A percentile compares a stretch with the other conserved stretches of the same genome.
These are phyloP conservation scores for Nyctibius grandis DNA, from an alignment of 2,797 vertebrate genomes.

Conservation along the genomic window DNA sequence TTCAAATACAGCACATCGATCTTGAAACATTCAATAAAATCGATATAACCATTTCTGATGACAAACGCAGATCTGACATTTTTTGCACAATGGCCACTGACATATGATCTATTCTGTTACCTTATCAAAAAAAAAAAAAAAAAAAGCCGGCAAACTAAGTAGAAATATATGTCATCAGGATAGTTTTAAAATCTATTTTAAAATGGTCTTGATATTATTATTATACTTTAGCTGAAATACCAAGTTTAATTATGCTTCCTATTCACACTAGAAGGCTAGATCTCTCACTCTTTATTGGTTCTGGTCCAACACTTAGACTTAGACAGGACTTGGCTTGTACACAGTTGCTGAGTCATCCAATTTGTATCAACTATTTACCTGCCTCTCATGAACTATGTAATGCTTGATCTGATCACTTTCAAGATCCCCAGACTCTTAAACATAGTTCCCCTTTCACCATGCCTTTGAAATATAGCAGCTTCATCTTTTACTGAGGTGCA, in stretches of 20 bases:
- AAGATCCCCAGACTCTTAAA: neutral
- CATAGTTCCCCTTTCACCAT: neutral
- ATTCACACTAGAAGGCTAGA: neutral
- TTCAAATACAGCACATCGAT: neutral
- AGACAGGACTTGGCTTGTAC: neutral
- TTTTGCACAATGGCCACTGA: neutral
- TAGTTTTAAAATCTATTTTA: neutral
- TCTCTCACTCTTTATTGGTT: neutral
- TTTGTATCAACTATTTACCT: neutral
- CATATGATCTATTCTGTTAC: neutral
- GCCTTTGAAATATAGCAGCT: neutral
- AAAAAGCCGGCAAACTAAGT: neutral
- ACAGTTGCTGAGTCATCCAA: neutral
- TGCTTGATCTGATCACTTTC: neutral
- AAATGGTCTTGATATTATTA: neutral
- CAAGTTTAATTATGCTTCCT: neutral
- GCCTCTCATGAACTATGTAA: neutral
- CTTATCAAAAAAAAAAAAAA: neutral
- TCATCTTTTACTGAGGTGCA: neutral
- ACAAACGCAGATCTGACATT: neutral
- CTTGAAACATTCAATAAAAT: slow-evolving; percentile 22
- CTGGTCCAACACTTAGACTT: neutral
- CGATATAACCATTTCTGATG: slow-evolving; percentile 13
- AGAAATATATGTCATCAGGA: neutral
- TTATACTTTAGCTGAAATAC: neutral